These are phyloP conservation scores for Drosophila nannoptera DNA, from an alignment of 1,140 invertebrate genomes.

Conservation along the genomic window DNA sequence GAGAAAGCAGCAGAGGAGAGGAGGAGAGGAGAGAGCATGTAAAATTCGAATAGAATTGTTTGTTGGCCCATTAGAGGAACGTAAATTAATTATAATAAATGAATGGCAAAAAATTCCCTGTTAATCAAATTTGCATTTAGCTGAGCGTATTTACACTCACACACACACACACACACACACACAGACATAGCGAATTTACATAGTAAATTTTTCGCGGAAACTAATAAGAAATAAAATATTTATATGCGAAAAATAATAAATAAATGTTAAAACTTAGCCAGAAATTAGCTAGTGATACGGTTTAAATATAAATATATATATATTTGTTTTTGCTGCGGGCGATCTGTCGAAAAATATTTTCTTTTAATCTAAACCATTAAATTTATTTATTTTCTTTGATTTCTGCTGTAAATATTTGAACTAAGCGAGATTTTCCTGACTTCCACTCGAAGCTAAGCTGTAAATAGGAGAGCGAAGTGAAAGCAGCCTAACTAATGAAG, in stretches of 20 bases:
- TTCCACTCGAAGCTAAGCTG: conserved; percentile 24
- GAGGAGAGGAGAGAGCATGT: conserved; percentile 9
- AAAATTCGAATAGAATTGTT: conserved; percentile 28
- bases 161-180: conserved; percentile 42
- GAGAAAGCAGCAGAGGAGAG: conserved; percentile 15
- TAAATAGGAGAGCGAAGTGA: conserved; percentile 42
- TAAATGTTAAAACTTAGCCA: conserved; percentile 53
- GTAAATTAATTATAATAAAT: conserved; percentile 51
- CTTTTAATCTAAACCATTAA: conserved; percentile 22
- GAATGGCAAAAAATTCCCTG: conserved; percentile 45
- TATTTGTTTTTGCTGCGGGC: conserved; percentile 11
- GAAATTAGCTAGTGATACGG: conserved; percentile 52
- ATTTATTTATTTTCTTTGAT: conserved; percentile 1
- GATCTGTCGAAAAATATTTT: conserved; percentile 16
- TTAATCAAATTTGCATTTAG: conserved; percentile 78
- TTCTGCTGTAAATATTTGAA: conserved; percentile 44
- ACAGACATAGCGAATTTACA: conserved; percentile 66
- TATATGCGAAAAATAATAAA: conserved; percentile 10
- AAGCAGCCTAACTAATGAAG: not conserved
- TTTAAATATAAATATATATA: conserved; percentile 25
- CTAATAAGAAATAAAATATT: conserved; percentile 7
- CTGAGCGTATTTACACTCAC: conserved; percentile 62
- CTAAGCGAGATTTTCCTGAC: conserved; percentile 9
- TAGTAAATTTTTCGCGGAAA: conserved; percentile 69
- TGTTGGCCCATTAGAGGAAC: conserved; percentile 44